These are phyloP conservation scores for Sepioteuthis lessoniana DNA, from an alignment of 2,888 invertebrate genomes.

Conservation along the genomic window DNA sequence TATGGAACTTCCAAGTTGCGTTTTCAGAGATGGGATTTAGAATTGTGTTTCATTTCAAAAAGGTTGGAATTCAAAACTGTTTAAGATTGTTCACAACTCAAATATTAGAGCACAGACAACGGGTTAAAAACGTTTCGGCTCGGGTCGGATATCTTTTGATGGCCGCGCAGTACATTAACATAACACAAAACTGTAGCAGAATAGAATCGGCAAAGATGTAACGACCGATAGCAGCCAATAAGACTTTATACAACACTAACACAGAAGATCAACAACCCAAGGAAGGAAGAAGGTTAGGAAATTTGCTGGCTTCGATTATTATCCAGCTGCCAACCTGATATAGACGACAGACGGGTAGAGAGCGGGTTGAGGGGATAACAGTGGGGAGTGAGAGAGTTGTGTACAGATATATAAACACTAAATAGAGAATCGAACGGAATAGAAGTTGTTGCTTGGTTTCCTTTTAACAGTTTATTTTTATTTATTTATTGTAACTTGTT, in stretches of 20 bases:
- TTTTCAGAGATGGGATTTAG: neutral
- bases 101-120: neutral
- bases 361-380: neutral
- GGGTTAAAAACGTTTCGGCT: neutral
- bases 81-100: neutral
- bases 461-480: neutral
- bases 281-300: neutral
- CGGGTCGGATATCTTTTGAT: neutral
- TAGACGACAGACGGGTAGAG: neutral
- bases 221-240: no score
- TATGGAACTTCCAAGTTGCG: neutral
- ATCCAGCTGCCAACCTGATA: constrained; percentile 33
- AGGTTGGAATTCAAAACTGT: neutral
- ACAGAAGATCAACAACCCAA: neutral
- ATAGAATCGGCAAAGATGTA: neutral
- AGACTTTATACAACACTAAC: neutral
- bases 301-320: constrained; percentile 13
- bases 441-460: neutral
- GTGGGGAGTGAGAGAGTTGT: neutral
- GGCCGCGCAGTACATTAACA: neutral
- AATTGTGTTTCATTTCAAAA: neutral
- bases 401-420: neutral
- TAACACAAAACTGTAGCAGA: neutral
- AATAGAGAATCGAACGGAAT: neutral
- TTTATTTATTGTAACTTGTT: neutral